Evolutionary conservation across 2,113 vertebrate species (phyloP).

Genomic region (Chauna torquata): DNA sequence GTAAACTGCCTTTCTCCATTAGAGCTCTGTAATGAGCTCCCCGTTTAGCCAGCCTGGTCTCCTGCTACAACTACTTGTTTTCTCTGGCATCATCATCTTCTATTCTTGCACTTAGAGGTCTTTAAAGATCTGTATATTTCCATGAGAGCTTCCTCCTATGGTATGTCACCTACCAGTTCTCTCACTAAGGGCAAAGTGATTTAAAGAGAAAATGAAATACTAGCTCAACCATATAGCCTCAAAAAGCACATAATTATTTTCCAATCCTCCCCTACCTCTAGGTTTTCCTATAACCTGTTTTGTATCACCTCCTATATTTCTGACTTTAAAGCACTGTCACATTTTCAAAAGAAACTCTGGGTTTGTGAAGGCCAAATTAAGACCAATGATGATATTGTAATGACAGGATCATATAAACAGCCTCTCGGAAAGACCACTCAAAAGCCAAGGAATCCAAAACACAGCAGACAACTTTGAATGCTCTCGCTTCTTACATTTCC

Average conservation of each 20-base stretch:
- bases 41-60: background rate
- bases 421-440: background rate
- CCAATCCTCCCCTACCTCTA: background rate
- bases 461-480: background rate
- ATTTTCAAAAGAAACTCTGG: background rate
- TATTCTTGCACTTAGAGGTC: background rate
- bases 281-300: background rate
- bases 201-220: background rate
- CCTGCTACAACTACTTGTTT: background rate
- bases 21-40: background rate
- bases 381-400: background rate
- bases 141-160: background rate
- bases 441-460: background rate
- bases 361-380: background rate
- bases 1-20: background rate
- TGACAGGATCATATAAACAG: background rate
- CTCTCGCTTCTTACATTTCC: background rate
- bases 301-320: background rate
- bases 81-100: background rate
- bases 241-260: background rate
- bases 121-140: background rate
- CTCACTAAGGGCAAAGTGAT: background rate
- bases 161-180: background rate
- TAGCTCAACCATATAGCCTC: background rate
- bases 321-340: background rate